phyloP scores from a whole-genome alignment of 2,888 invertebrate species.

The Pristionchus exspectatus region DNA sequence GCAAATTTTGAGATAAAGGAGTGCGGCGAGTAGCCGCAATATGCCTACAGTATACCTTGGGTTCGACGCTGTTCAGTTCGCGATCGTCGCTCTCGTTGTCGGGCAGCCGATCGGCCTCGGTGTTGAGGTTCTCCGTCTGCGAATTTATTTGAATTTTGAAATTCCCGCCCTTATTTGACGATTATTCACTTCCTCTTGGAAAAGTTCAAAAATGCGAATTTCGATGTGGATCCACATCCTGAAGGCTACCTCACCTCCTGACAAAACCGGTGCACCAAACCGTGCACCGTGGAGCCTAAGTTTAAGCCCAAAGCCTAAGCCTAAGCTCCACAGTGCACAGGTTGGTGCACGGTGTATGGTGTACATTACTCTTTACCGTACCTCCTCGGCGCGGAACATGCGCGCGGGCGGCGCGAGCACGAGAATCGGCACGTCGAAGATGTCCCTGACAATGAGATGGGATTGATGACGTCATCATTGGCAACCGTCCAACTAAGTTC shows the following conservation, averaged over 20 bases:
- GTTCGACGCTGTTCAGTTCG: conserved; percentile 13
- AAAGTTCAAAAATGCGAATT: background rate
- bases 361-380: too few species aligned
- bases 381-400: conserved; percentile 35
- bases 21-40: too few species aligned
- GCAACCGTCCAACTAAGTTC: too few species aligned
- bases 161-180: background rate
- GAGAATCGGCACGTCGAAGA: conserved; percentile 14
- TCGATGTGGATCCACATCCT: too few species aligned
- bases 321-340: too few species aligned
- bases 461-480: background rate
- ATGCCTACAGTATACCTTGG: conserved; percentile 17
- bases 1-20: background rate
- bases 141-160: background rate
- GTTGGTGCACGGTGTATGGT: too few species aligned
- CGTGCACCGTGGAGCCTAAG: too few species aligned
- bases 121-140: conserved; percentile 52
- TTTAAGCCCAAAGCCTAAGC: too few species aligned
- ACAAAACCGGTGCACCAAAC: too few species aligned
- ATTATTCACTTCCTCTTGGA: background rate
- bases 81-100: conserved; percentile 28
- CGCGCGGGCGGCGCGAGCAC: conserved; percentile 29
- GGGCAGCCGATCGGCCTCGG: conserved; percentile 41
- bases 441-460: conserved; percentile 22
- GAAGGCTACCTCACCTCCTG: too few species aligned